These are phyloP conservation scores for Temnothorax longispinosus DNA, from an alignment of 1,140 invertebrate species.

Conservation along the genomic window DNA sequence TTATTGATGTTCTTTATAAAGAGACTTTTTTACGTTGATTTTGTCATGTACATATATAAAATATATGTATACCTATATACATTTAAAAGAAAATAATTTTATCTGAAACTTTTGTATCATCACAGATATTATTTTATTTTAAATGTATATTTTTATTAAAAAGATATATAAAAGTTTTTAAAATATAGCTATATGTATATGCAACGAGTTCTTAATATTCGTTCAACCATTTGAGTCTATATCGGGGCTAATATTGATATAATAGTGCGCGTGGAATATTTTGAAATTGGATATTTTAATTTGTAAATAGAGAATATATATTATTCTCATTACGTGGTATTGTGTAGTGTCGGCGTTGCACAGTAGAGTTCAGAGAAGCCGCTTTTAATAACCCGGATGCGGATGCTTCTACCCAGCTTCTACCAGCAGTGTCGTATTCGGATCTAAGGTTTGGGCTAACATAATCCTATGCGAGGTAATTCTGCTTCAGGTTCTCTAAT, in stretches of 20 bases:
- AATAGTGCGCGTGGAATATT: conserved; percentile 80
- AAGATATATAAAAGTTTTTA: not conserved
- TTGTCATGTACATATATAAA: not conserved
- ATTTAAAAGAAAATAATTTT: too few relatives aligned
- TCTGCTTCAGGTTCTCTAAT: conserved; percentile 69
- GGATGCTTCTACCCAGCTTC: conserved; percentile 73
- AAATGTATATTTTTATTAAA: not conserved
- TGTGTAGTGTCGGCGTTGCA: conserved; percentile 51
- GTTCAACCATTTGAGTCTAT: too few relatives aligned
- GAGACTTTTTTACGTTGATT: not conserved
- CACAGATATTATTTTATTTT: not conserved
- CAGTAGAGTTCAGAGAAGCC: conserved; percentile 74
- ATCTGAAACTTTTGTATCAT: not conserved
- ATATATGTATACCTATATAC: too few relatives aligned
- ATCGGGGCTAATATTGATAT: conserved; percentile 78
- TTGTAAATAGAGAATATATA: conserved; percentile 82
- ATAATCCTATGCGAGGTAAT: conserved; percentile 73
- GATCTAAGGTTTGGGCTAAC: conserved; percentile 70
- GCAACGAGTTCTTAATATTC: not conserved
- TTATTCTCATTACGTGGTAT: conserved; percentile 75
- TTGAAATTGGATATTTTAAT: conserved; percentile 83
- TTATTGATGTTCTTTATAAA: conserved; percentile 16
- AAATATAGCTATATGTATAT: not conserved
- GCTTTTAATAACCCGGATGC: conserved; percentile 83
- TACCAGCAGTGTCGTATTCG: conserved; percentile 75